Evolutionary conservation across 2,797 vertebrate species (phyloP), one percentile per base, ranked within the genome.

Genomic region (Pyrocephalus nanus): DNA sequence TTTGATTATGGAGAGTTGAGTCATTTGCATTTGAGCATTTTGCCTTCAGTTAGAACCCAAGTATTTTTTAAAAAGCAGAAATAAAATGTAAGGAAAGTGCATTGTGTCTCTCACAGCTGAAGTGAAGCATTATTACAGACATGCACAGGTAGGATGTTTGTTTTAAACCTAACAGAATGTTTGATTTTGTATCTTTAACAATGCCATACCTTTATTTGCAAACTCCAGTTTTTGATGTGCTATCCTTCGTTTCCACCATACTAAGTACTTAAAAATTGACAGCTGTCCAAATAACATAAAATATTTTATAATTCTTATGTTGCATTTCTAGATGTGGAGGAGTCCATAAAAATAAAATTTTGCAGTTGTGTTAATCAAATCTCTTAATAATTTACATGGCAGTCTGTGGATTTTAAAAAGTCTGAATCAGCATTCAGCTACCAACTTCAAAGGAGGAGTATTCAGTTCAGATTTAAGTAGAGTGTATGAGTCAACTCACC

Each of bases 371-470:
- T 42, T 76, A 80, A 85, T 90, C 40, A 74, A 55, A 75, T 90
- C 48, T 90, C 86, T 48, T 60, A 65, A 88, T 92, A 71, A 90
- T 88, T 93, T 86, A 13, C 80, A 32, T 30, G 61, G 27, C 34
- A 71, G 57, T 42, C 40, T 77, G 18, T 53, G 25, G 91, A 62
- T 85, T 94, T 93, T 69, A 23, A 80, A n/a, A 93, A 86, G 23
- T 91, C 80, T 88, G 86, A 96, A 60, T 97, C 94, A 93, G 76
- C 12, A 2, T 73, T 87, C 69, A 93, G 67, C 73, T 83, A 5
- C 64, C 58, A 45, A 25, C 76, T 91, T 93, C 87, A 92, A 95
- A 93, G 80, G 61, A 93, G 48, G 42, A 88, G 40, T 71, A 53
- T 80, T 90, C 86, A 60, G 16, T 82, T 82, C 62, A 66, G 76